Percentiles rank a stretch among this genome's conserved stretches.
Conservation (phyloP, 2,113 vertebrate species). For the Benitochromis conjunctus region DNA sequence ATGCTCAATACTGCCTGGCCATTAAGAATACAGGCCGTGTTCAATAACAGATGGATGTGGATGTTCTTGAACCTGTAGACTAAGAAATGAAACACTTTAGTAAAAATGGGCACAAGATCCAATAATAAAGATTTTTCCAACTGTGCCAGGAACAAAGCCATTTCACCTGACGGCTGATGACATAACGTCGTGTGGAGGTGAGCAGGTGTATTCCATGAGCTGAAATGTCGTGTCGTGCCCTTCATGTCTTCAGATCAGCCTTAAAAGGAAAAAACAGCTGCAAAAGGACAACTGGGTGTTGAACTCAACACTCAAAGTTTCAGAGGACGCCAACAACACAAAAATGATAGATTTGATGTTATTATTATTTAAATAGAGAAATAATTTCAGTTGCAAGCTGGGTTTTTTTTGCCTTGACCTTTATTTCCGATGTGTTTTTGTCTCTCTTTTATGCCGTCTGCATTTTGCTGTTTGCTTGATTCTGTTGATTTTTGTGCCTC, state of each 20-base stretch:
- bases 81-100: neutral
- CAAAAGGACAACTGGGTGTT: neutral
- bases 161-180: neutral
- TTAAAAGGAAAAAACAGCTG: neutral
- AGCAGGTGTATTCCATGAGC: neutral
- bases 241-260: neutral
- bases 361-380: neutral
- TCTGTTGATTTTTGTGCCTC: neutral
- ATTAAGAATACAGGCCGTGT: neutral
- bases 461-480: neutral
- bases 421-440: neutral
- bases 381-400: neutral
- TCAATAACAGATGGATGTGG: neutral
- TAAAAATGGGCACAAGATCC: neutral
- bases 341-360: neutral
- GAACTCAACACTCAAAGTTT: neutral
- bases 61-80: too few relatives aligned
- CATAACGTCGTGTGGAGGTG: neutral
- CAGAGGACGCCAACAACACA: neutral
- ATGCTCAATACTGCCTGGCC: neutral
- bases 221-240: neutral
- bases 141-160: neutral
- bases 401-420: neutral
- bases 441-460: rapidly evolving
- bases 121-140: neutral